Base-by-base conservation (phyloP, 2,797 vertebrate species). In the Sternarchorhynchus goeldii region DNA sequence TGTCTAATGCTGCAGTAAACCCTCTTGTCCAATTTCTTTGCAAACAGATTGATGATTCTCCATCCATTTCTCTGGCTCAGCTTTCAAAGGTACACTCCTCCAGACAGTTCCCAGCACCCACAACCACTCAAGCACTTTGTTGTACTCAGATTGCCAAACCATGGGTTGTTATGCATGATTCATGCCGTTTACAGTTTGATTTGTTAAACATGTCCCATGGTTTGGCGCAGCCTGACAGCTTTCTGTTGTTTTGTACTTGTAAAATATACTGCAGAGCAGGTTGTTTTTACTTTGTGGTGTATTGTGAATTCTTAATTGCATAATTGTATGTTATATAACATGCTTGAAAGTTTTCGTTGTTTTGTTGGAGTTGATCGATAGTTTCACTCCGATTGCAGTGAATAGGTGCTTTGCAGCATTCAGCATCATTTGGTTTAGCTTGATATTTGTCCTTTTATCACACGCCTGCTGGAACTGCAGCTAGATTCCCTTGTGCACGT, bases 1-100 rank as follows among this genome's bases (percentile, higher is more conserved):
- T 50, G 45, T 50, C 14, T 50, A 50, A 50, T 50, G 45, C 70
- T 80, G 77, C 78, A 76, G 76, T 86, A 77, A 88, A 87, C 80
- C 58, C 91, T 94, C 93, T 92, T 88, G 84, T 92, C 93, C 94
- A 92, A 92, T 85, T 95, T 95, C 95, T 92, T 93, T 94, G 91
- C 92, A 91, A 95, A 96, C 96, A 98, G 96, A 96, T 96, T 93
- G 95, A 95, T 90, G 94, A 94, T 92, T 94, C 94, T 91, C 93
- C 96, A 56, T 94, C 95, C 87, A 93, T 95, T 92, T 92, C 95
- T 87, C 90, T 96, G 91, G 94, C 95, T 88, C 93, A 97, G 91
- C 96, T 98, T 90, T 93, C 95, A 83, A 95, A 98, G 98, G 98
- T 99, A 98, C 90, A 98, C 90, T 90, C 89, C 76, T 82, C 88